A percentile compares a stretch with the other conserved stretches of the same genome.
phyloP scores from a whole-genome alignment of 23 tunicate genomes.

The Corella eumyota region DNA sequence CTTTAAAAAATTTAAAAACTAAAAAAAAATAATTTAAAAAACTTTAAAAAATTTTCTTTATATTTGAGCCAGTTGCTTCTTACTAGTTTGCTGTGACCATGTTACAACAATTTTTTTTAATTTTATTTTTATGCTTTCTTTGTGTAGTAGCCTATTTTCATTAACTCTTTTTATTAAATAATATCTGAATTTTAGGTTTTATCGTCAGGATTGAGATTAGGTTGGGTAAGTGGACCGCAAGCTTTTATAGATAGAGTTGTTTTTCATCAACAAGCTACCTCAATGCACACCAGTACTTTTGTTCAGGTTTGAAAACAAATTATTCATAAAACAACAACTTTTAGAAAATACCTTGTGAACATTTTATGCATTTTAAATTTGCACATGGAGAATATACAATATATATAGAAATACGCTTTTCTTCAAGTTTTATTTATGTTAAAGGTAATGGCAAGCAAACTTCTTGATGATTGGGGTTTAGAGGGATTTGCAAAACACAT shows the following conservation, averaged over 20 bases:
- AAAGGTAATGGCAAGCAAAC: slow-evolving; percentile 24
- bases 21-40: too few relatives aligned
- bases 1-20: too few relatives aligned
- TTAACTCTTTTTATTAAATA: background rate
- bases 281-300: slow-evolving; percentile 64
- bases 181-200: slow-evolving; percentile 26
- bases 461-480: slow-evolving; percentile 68
- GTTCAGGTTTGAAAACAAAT: slow-evolving; percentile 30
- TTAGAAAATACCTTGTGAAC: too few relatives aligned
- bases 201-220: slow-evolving; percentile 86
- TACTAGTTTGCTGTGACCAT: too few relatives aligned
- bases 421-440: background rate
- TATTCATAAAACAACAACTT: background rate
- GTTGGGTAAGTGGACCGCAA: slow-evolving; percentile 90
- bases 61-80: too few relatives aligned
- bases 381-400: background rate
- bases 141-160: background rate
- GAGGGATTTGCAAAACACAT: slow-evolving; percentile 72
- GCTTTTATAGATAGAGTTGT: slow-evolving; percentile 53
- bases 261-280: slow-evolving; percentile 66
- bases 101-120: too few relatives aligned
- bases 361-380: background rate
- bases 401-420: background rate
- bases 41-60: too few relatives aligned
- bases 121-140: too few relatives aligned